Conservation (phyloP, 2,797 vertebrate species). For the Gadopsis bispinosus region DNA sequence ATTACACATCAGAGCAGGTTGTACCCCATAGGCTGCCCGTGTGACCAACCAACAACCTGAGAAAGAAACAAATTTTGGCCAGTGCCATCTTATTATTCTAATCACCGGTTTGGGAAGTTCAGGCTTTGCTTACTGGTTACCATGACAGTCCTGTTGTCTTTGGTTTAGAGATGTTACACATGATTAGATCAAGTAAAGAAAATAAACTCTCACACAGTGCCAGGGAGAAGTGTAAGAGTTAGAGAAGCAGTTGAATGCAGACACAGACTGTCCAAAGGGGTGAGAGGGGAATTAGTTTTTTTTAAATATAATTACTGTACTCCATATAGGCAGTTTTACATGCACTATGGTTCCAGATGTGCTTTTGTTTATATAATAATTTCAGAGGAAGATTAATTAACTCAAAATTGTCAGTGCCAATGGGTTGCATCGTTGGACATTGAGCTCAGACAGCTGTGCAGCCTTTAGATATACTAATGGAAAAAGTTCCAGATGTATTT, state of each 20-base stretch:
- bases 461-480: constrained; percentile 12
- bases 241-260: no score
- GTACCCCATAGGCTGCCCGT: no score
- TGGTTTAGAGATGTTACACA: background rate
- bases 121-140: background rate
- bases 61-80: no score
- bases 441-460: constrained; percentile 27
- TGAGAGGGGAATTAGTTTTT: no score
- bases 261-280: no score
- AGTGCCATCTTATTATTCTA: no score
- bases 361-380: constrained; percentile 7
- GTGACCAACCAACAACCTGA: no score
- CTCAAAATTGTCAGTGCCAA: background rate
- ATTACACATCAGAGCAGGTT: no score
- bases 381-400: constrained; percentile 9
- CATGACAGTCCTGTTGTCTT: background rate
- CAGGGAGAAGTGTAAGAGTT: background rate
- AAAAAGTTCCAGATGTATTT: constrained; percentile 5
- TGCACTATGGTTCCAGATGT: background rate
- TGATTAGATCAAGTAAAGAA: background rate
- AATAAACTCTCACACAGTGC: background rate
- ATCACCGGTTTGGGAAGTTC: no score
- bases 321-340: background rate
- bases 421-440: constrained; percentile 8
- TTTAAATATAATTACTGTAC: background rate